These are phyloP conservation scores for Cuculus canorus DNA, from an alignment of 2,797 vertebrate genomes.

Conservation along the genomic window DNA sequence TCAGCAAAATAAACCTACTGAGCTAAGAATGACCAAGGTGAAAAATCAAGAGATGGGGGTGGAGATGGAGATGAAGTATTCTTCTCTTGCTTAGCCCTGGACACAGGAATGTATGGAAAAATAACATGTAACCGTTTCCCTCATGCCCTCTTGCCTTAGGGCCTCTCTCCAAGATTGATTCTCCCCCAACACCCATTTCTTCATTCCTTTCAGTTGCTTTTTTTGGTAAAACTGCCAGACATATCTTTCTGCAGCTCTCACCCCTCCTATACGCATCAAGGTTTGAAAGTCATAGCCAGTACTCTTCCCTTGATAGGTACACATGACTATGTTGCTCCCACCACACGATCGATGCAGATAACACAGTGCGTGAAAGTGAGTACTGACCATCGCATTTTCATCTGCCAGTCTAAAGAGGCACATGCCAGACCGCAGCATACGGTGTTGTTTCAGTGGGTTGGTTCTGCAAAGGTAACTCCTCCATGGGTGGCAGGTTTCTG, in stretches of 20 bases:
- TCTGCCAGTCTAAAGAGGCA: neutral
- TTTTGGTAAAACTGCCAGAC: neutral
- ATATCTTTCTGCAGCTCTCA: neutral
- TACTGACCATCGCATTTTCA: neutral
- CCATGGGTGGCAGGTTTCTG: neutral
- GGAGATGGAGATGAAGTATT: neutral
- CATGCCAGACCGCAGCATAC: neutral
- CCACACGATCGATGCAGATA: rapidly evolving
- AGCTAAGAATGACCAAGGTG: constrained; percentile 9
- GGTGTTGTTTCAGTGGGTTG: neutral
- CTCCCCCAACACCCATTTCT: neutral
- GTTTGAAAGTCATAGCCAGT: neutral
- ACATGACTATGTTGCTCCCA: neutral
- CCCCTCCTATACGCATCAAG: neutral
- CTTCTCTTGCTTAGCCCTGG: neutral
- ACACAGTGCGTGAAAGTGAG: neutral
- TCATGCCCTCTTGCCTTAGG: neutral
- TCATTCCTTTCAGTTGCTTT: neutral
- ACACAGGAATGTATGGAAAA: neutral
- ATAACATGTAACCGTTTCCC: neutral
- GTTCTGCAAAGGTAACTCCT: neutral
- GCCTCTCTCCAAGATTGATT: neutral
- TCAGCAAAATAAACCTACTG: neutral
- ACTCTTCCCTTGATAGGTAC: neutral
- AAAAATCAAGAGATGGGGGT: neutral